phyloP scores from a whole-genome alignment of 2,797 vertebrate species.

The Falco naumanni region DNA sequence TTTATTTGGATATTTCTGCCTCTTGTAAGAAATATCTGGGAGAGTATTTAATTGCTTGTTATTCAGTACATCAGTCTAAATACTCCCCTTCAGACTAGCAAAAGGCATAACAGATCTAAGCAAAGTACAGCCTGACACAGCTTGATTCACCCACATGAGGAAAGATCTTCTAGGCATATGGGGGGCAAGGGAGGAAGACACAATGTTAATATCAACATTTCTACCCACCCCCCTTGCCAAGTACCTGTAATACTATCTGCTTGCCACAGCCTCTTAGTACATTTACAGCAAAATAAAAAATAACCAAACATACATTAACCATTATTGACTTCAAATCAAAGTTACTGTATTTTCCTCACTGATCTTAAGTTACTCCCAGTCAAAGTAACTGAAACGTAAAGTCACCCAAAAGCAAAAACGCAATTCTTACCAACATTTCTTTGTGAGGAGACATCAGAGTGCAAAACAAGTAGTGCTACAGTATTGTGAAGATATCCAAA shows the following conservation, averaged over 20 bases:
- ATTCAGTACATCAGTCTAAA: not conserved
- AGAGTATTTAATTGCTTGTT: not conserved
- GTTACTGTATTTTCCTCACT: not conserved
- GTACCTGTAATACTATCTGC: not conserved
- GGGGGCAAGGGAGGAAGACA: not conserved
- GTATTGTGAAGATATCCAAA: conserved; percentile 96
- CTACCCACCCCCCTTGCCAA: accelerated
- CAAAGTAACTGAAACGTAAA: not conserved
- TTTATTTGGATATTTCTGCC: not conserved
- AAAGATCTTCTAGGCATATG: not conserved
- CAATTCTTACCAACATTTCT: conserved; percentile 86
- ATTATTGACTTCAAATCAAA: not conserved
- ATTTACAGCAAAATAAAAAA: not conserved
- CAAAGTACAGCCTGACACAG: not conserved
- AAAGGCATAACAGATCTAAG: not conserved
- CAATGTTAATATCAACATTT: not conserved
- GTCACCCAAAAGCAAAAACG: not conserved
- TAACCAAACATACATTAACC: not conserved
- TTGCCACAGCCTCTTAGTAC: not conserved
- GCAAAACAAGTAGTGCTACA: conserved; percentile 91
- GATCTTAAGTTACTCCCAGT: not conserved
- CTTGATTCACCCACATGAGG: not conserved
- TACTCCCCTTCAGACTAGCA: not conserved
- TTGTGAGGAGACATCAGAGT: conserved; percentile 88
- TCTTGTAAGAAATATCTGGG: not conserved